Conservation (phyloP, 2,113 vertebrate species). For the Centropus unirufus region DNA sequence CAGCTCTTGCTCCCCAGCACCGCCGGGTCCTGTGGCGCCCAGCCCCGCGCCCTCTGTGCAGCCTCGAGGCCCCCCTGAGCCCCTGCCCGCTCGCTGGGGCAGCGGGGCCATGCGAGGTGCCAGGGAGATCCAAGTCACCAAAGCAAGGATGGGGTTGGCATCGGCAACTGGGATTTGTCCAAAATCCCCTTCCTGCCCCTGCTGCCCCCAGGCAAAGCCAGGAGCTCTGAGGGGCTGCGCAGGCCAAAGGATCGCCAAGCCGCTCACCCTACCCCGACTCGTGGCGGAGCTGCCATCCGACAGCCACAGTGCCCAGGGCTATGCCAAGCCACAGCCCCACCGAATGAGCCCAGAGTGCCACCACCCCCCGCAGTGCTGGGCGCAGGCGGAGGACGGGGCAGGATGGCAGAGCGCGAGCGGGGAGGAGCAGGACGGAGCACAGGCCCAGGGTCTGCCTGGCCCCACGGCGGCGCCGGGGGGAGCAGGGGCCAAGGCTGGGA, state of each 20-base stretch:
- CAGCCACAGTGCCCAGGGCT: neutral
- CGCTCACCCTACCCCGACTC: rapidly evolving
- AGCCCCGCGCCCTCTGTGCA: rapidly evolving
- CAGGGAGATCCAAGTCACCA: neutral
- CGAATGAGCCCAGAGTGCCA: neutral
- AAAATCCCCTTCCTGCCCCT: neutral
- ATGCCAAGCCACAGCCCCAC: neutral
- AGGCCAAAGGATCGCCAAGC: neutral
- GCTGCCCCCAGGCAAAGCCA: neutral
- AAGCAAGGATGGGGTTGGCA: neutral
- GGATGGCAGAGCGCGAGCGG: neutral
- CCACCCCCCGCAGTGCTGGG: neutral
- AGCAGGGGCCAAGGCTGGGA: neutral
- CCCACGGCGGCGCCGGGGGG: rapidly evolving
- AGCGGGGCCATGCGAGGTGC: neutral
- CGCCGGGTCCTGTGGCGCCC: rapidly evolving
- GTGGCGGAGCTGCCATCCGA: neutral
- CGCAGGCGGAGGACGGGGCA: neutral
- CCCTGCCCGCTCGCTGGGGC: neutral
- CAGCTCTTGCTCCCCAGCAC: neutral
- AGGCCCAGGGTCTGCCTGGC: rapidly evolving
- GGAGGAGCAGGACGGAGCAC: neutral
- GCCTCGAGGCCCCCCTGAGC: neutral
- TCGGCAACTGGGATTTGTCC: neutral
- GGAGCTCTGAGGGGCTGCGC: neutral